Conservation (phyloP, 1,140 invertebrate species). For the Oreohelix idahoensis region DNA sequence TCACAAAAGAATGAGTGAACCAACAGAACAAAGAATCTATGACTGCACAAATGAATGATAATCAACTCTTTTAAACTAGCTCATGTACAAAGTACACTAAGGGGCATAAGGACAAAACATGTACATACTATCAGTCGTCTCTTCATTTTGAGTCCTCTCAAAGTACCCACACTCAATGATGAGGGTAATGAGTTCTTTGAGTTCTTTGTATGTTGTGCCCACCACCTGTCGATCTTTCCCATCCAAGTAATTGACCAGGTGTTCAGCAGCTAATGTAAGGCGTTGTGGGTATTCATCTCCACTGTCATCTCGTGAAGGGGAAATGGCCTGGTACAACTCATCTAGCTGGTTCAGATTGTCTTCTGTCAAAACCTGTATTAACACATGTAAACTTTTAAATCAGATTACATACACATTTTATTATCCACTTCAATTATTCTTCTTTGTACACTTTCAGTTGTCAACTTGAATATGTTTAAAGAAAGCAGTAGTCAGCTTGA, state of each 20-base stretch:
- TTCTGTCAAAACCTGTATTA: slow-evolving; percentile 80
- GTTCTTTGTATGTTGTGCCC: slow-evolving; percentile 83
- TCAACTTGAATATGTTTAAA: too few relatives aligned
- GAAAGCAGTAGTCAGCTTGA: too few relatives aligned
- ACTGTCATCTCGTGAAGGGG: slow-evolving; percentile 63
- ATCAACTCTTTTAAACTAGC: too few relatives aligned
- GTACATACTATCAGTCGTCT: slow-evolving; percentile 36
- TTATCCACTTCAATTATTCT: too few relatives aligned
- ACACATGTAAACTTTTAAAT: too few relatives aligned
- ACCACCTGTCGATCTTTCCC: slow-evolving; percentile 84
- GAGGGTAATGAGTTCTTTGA: slow-evolving; percentile 83
- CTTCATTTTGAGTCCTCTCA: slow-evolving; percentile 73
- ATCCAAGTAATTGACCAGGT: slow-evolving; percentile 85
- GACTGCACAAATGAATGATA: too few relatives aligned
- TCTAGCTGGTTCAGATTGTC: slow-evolving; percentile 83
- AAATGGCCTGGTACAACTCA: slow-evolving; percentile 78
- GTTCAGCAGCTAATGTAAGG: slow-evolving; percentile 84
- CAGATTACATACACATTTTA: too few relatives aligned
- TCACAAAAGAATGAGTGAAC: too few relatives aligned
- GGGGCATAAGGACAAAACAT: too few relatives aligned
- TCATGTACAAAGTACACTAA: too few relatives aligned
- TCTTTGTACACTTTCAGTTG: too few relatives aligned
- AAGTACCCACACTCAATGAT: slow-evolving; percentile 88
- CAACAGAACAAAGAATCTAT: too few relatives aligned
- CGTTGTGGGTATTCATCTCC: slow-evolving; percentile 72